phyloP scores from a whole-genome alignment of 2,113 vertebrate genomes.

The Corythaeola cristata region DNA sequence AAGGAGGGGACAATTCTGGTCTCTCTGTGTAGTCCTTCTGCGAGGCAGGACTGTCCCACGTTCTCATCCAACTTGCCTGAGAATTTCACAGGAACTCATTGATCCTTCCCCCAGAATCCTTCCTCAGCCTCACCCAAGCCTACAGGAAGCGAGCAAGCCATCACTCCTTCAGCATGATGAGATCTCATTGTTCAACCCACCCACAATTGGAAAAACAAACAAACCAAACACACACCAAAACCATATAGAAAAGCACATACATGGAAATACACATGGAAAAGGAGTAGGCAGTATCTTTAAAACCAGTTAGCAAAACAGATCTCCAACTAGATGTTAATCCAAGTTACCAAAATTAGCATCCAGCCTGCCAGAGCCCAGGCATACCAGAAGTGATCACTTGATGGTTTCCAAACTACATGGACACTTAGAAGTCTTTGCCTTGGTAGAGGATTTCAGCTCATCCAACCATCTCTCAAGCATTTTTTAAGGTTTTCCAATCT shows the following conservation, averaged over 20 bases:
- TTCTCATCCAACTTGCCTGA: background rate
- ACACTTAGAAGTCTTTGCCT: background rate
- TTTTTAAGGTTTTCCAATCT: background rate
- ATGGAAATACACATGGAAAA: background rate
- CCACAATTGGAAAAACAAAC: too few species aligned
- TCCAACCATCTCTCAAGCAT: background rate
- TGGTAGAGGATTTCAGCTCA: background rate
- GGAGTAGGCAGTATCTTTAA: background rate
- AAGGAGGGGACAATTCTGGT: background rate
- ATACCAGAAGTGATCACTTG: background rate
- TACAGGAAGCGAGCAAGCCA: background rate
- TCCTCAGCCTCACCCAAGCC: background rate
- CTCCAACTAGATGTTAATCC: background rate
- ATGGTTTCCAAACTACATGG: background rate
- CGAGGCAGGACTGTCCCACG: background rate
- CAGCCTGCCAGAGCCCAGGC: background rate
- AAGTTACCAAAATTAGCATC: background rate
- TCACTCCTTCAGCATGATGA: background rate
- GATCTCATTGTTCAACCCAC: background rate
- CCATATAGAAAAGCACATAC: background rate
- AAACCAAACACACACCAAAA: background rate
- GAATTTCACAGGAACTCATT: background rate
- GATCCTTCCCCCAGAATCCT: background rate
- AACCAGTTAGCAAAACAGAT: background rate
- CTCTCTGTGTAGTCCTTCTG: background rate